Percentiles rank a stretch among this genome's conserved stretches.
Conservation (phyloP, 2,888 invertebrate species). For the Drosophila monieri region DNA sequence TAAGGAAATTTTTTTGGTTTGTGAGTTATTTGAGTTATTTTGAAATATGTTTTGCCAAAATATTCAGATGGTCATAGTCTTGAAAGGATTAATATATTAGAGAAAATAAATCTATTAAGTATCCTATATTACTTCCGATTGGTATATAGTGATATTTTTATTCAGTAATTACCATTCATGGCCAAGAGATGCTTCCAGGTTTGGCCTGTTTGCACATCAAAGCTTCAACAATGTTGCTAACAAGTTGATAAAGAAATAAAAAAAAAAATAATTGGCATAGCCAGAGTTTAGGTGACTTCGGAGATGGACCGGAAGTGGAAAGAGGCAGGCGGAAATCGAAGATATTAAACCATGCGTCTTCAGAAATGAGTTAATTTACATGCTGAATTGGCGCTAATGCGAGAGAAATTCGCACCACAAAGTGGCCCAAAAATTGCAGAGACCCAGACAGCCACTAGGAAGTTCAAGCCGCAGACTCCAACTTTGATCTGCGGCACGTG, state of each 20-base stretch:
- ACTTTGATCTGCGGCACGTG: conserved; percentile 43
- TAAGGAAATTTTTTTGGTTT: neutral
- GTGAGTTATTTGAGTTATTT: neutral
- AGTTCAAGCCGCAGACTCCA: conserved; percentile 34
- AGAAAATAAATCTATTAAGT: too few relatives aligned
- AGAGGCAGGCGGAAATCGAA: conserved; percentile 52
- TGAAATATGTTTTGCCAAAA: neutral
- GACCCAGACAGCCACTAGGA: conserved; percentile 51
- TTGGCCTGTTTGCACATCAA: conserved; percentile 36
- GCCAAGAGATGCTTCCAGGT: conserved; percentile 38
- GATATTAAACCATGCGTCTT: conserved; percentile 57
- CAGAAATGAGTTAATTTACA: conserved; percentile 66
- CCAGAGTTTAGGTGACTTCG: conserved; percentile 13
- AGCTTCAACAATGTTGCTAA: conserved; percentile 23
- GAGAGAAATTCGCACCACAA: conserved; percentile 62
- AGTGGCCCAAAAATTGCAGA: conserved; percentile 43
- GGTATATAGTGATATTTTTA: neutral
- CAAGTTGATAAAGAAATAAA: conserved; percentile 5
- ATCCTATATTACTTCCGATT: neutral
- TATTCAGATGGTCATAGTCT: too few relatives aligned
- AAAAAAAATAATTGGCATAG: conserved; percentile 34
- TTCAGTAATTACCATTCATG: conserved; percentile 43
- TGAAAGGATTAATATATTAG: too few relatives aligned
- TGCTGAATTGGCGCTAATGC: conserved; percentile 70
- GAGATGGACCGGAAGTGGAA: conserved; percentile 50